Evolutionary conservation across 2,797 vertebrate species (phyloP), one percentile per base, ranked within the genome.

Genomic region (Poeciliopsis presidionis): DNA sequence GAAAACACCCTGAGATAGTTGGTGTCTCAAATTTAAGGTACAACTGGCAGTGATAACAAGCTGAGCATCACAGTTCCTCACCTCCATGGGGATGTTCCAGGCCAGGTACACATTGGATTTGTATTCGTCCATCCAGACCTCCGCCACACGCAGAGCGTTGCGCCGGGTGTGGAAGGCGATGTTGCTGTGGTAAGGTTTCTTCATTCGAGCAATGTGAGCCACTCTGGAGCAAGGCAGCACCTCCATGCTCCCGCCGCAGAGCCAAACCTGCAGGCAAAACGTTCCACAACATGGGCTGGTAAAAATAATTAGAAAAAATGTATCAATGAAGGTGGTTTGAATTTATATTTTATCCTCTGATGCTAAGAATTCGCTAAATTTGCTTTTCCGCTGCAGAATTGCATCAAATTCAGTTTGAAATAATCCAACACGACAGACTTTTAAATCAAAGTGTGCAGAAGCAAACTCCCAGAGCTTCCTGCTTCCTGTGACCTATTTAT

Each of bases 81-180:
- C 98, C 96, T 98, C 97, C 91, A 98, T 95, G 0, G 98, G 98
- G 87, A 99, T 96, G 92, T 99, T 99, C 98, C 98, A 99, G 0
- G 98, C 98, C 46, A 99, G 95, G 95, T 99, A 99, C 45, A 99
- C 98, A 0, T 97, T 96, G 67, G 97, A 97, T 85, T 98, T 99
- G 94, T 97, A 98, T 47, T 98, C 95, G 0, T 99, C 98, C 98
- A 99, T 97, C 98, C 98, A 99, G 78, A 99, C 98, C 88, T 99
- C 98, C 0, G 98, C 98, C 79, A 99, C 98, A 0, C 98, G 96
- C 45, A 99, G 95, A 0, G 98, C 97, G 0, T 99, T 99, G 55
- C 98, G 96, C 77, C 98, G 96, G 8, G 96, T 97, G 93, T 98
- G 97, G 91, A 98, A 97, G 1, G 96, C 97, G 0, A 99, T 98